Conservation (phyloP, 2,113 vertebrate species). For the Meriones unguiculatus region DNA sequence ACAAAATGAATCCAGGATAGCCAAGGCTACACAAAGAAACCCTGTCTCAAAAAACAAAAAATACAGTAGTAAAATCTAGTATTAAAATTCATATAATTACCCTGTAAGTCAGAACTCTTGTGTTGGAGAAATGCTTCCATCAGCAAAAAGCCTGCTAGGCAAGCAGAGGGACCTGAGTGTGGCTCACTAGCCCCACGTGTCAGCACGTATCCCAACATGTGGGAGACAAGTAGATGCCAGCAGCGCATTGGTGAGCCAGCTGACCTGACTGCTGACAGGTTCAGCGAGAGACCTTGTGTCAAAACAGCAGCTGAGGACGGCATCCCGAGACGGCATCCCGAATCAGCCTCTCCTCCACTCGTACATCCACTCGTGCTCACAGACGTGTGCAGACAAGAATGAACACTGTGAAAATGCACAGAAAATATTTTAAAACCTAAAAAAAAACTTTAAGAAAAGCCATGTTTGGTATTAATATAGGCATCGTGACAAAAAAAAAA, state of each 20-base stretch:
- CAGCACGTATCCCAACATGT: too few species aligned
- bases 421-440: neutral
- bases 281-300: neutral
- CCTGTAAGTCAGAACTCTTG: neutral
- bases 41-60: neutral
- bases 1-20: neutral
- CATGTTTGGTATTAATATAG: conserved; percentile 57
- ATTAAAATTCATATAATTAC: conserved; percentile 53
- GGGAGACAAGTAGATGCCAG: neutral
- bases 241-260: neutral
- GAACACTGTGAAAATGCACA: neutral
- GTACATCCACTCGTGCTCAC: neutral
- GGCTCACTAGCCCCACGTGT: neutral
- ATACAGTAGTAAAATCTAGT: conserved; percentile 43
- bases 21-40: neutral
- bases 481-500: neutral
- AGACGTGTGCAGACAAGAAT: neutral
- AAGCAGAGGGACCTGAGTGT: neutral
- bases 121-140: neutral
- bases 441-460: neutral
- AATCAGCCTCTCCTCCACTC: neutral
- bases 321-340: neutral
- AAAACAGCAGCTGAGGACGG: neutral
- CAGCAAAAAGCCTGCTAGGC: too few species aligned
- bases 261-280: too few species aligned